Base-by-base conservation (phyloP, 2,113 vertebrate genomes). In the Todiramphus saurophagus region DNA sequence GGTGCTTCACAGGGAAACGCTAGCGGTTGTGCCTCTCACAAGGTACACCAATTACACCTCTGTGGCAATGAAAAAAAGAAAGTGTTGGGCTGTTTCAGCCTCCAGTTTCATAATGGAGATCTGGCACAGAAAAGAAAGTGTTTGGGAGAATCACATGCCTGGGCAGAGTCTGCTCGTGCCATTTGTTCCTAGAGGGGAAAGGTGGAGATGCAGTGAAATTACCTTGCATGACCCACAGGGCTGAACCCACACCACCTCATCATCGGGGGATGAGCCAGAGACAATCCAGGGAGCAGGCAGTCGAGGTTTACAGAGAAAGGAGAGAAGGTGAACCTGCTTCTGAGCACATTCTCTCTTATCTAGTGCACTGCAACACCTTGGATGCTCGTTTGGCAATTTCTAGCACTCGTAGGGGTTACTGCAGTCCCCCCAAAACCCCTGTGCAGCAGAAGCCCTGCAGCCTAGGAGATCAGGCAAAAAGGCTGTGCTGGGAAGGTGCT, bases 201-300 rank as follows among this genome's bases (percentile, higher is more conserved):
- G 77, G 86, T 48, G 74, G 83, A 94, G 91, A 56, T n/a, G 30
- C 35, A 82, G 10, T n/a, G 66, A 60, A 92, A 63, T 84, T 14
- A 95, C 93, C 94, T 72, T 46, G 56, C 12, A 20, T 76, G 91
- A 96, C 89, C 94, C 91, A 92, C 19, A 33, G 59, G 51, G 56
- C 23, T 81, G 76, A 95, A 80, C 80, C 60, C 76, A 63, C 27
- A 86, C 1, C 69, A 89, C 33, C 73, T 70, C 62, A 25, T 9
- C 3, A 72, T 0, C 10, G 15, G 9, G 23, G 16, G n/a, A 53
- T 87, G 51, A 77, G 76, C 37, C 60, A 90, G 30, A 76, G 51
- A 89, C 46, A 81, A 81, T 28, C 6, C 87, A 91, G 51, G 14
- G 21, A 78, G 35, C n/a, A 74, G 35, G 19, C 39, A 80, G 50